Percentiles rank a stretch among this genome's conserved stretches.
Evolutionary conservation across 2,113 vertebrate genomes (phyloP).

Genomic region (Tragelaphus buxtoni): DNA sequence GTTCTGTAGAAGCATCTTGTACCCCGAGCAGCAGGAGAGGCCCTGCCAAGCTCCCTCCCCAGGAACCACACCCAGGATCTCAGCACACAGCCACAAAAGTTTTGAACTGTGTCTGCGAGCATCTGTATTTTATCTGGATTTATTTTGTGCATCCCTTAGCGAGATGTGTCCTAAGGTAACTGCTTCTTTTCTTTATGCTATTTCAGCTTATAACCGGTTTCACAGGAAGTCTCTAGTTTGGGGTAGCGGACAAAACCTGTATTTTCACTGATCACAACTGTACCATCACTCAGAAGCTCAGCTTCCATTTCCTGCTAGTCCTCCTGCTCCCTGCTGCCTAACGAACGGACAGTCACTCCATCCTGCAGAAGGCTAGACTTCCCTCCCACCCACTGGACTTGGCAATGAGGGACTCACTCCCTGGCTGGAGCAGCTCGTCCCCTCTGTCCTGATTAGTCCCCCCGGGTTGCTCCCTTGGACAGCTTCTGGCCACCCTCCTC

Average conservation of each 20-base stretch:
- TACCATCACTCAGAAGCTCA: neutral
- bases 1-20: neutral
- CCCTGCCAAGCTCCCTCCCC: neutral
- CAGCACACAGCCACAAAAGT: neutral
- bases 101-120: neutral
- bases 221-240: neutral
- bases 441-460: neutral
- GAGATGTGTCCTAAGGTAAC: neutral
- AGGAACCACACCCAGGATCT: neutral
- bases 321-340: neutral
- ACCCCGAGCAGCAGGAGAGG: rapidly evolving
- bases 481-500: neutral
- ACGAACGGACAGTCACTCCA: neutral
- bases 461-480: neutral
- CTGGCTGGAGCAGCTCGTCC: neutral
- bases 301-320: neutral
- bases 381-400: neutral
- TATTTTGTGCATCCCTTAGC: neutral
- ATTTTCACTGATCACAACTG: neutral
- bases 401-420: neutral
- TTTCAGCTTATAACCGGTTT: neutral
- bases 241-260: neutral
- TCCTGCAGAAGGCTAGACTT: neutral
- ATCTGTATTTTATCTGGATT: neutral
- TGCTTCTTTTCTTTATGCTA: neutral